Evolutionary conservation across 1,140 invertebrate species (phyloP).

Genomic region (Lasaia peninsularis): DNA sequence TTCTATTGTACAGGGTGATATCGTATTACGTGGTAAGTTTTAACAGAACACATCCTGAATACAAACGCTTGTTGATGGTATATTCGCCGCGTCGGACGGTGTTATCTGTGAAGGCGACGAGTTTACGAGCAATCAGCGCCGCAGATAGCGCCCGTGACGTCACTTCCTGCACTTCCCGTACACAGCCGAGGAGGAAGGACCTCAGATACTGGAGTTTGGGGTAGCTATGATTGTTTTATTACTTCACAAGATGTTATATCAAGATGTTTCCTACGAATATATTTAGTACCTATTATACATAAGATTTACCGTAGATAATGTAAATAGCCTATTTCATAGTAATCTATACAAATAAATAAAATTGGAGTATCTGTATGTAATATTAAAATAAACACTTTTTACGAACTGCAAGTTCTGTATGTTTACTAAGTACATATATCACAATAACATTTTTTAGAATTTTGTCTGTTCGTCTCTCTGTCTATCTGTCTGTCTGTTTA

Average conservation of each 20-base stretch:
- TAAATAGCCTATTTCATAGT: too few relatives aligned
- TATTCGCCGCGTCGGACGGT: slow-evolving; percentile 12
- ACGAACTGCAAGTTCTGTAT: too few relatives aligned
- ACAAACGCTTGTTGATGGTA: background rate
- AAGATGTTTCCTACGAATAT: background rate
- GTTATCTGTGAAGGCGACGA: slow-evolving; percentile 34
- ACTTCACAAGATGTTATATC: slow-evolving; percentile 7
- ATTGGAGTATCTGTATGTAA: too few relatives aligned
- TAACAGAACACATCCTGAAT: background rate
- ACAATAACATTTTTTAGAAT: too few relatives aligned
- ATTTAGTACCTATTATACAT: background rate
- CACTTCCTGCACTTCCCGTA: slow-evolving; percentile 35
- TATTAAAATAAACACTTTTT: too few relatives aligned
- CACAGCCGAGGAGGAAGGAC: slow-evolving; percentile 21
- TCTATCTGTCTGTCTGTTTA: too few relatives aligned
- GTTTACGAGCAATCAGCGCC: slow-evolving; percentile 50
- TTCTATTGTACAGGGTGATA: too few relatives aligned
- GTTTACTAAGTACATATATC: too few relatives aligned
- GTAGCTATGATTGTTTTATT: slow-evolving; percentile 18
- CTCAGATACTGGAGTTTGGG: slow-evolving; percentile 23
- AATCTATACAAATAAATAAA: too few relatives aligned
- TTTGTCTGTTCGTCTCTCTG: too few relatives aligned
- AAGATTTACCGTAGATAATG: background rate
- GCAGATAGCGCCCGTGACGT: slow-evolving; percentile 43
- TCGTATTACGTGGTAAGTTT: background rate